Base-by-base conservation (phyloP, 2,888 invertebrate species). In the Acronicta aceris region DNA sequence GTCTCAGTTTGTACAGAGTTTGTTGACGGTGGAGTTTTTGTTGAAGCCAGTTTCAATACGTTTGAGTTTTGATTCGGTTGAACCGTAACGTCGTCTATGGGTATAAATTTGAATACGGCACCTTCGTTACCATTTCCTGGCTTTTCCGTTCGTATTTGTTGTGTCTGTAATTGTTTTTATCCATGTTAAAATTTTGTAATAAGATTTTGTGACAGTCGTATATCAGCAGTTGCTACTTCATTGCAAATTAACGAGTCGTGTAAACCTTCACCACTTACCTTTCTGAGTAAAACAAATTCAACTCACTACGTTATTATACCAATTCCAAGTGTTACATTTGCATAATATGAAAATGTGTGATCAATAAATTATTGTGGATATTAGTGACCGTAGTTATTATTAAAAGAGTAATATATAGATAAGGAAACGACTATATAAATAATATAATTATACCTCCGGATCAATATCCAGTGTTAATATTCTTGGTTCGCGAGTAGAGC, bases 391-490 rank as follows among this genome's bases (percentile, higher is more conserved):
- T 65, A 63, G 50, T 64, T 60, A 55, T 68, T 72, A 74, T 45
- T 33, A 69, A 67, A 66, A 77, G 53, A 74, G 65, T 66, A 68
- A 76, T 82, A 78, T 78, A 82, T 78, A 79, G 72, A 78, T 78
- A 77, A 66, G 62, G 78, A 82, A 86, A 76, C 78, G 76, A 65
- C 58, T 70, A 85, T 74, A 83, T 83, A 89, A 87, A 82, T 85
- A 87, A 87, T 89, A 74, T 89, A 74, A 88, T 86, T 92, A 95
- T 95, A 96, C 96, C 95, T 95, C 94, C 87, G 95, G 95, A 94
- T 95, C 95, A 85, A 95, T 95, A 90, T 95, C 95, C 89, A 95
- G 90, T 88, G 95, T 95, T 92, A 95, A 94, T 92, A 94, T 94
- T 92, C 91, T 94, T 85, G 94, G 93, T 92, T 94, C 92, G 83